Base-by-base conservation (phyloP, 2,797 vertebrate species). In the Cottoperca gobio region DNA sequence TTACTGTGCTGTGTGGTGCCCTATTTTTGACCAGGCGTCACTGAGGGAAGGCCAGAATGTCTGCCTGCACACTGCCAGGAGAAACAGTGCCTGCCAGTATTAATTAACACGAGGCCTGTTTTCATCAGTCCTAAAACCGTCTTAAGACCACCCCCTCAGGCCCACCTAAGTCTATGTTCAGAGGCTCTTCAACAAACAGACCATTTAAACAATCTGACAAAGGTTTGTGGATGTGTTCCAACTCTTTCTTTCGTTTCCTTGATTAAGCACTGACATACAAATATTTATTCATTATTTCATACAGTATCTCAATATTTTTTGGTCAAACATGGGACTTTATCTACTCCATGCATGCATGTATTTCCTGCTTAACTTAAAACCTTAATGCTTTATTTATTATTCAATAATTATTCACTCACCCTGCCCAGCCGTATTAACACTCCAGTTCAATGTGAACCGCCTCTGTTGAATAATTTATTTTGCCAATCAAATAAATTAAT, bases 21-120 rank as follows among this genome's bases (percentile, higher is more conserved):
- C 94, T 95, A 94, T 94, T 95, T 96, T 93, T 94, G 93, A 95
- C 92, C 94, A 91, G 90, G 92, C 89, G 82, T 93, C 91, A 93
- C 88, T 67, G 88, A 93, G 90, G 89, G 91, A 84, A 92, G 89
- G 86, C 91, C 89, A 84, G 76, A 86, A 91, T 89, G 90, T 92
- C 91, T 92, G 91, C 89, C 85, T 88, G 85, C 84, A 70, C 74
- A 77, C 82, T 75, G 94, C 93, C 91, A 91, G 79, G 89, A 94
- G 93, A 86, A 91, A 88, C 93, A 78, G 81, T 73, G 92, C 92
- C 93, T 92, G 92, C 93, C 94, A 94, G 85, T 89, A 88, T 93
- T 94, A 94, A 96, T 95, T 94, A 94, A 94, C 86, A 83, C 85
- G 83, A 84, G 85, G 77, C 73, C 79, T 85, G 84, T 89, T 93